Evolutionary conservation across 30 jellyfish, hydroid and myxozoan species (phyloP).

Genomic region (Cassiopea andromeda): DNA sequence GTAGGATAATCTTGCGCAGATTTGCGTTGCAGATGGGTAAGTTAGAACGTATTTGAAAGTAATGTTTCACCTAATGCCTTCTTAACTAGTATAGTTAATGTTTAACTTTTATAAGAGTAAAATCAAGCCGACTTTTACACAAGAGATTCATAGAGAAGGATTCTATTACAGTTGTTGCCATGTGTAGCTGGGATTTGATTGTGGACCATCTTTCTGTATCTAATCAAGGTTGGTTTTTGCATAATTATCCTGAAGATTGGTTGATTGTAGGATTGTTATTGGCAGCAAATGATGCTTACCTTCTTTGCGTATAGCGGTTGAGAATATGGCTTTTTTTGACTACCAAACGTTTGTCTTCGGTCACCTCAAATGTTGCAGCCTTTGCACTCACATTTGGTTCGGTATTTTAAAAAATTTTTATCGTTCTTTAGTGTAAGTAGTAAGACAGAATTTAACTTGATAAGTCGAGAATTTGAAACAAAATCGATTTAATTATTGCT

Average conservation of each 20-base stretch:
- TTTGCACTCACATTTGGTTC: background rate
- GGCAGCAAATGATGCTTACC: too few species aligned
- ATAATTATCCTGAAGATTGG: background rate
- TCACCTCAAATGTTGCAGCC: background rate
- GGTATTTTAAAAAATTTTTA: too few species aligned
- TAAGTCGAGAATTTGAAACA: background rate
- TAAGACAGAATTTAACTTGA: background rate
- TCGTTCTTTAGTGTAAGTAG: too few species aligned
- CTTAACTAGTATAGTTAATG: background rate
- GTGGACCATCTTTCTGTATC: conserved; percentile 17
- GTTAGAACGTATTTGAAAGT: background rate
- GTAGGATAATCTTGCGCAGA: conserved; percentile 48
- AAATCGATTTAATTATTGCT: background rate
- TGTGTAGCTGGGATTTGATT: conserved; percentile 62
- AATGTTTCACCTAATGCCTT: background rate
- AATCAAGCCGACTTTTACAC: too few species aligned
- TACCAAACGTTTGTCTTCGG: background rate
- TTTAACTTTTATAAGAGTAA: too few species aligned
- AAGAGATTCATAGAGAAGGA: too few species aligned
- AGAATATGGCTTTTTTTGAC: too few species aligned
- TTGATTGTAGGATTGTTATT: background rate
- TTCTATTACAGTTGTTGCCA: too few species aligned
- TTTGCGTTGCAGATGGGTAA: conserved; percentile 56
- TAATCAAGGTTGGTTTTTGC: conserved; percentile 22
- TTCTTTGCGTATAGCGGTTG: too few species aligned